Conservation (phyloP, 2,113 vertebrate genomes). For the Pelmatolapia mariae region DNA sequence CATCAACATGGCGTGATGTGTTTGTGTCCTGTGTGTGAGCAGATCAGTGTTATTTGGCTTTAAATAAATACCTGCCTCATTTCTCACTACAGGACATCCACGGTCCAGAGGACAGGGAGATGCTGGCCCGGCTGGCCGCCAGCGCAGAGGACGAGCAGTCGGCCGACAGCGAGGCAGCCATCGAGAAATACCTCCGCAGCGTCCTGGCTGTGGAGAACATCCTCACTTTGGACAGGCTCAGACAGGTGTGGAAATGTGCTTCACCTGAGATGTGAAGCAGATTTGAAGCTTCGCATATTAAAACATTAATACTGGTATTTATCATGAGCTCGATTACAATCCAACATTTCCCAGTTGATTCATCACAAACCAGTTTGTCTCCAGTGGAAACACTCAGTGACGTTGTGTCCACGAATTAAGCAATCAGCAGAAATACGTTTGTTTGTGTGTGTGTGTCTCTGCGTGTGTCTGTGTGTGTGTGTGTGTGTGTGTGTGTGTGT, state of each 20-base stretch:
- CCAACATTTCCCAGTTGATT: background rate
- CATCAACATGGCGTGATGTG: background rate
- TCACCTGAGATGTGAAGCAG: background rate
- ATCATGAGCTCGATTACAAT: background rate
- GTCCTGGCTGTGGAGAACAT: slow-evolving; percentile 94
- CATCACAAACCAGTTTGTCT: background rate
- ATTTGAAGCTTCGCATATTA: background rate
- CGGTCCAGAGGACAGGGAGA: slow-evolving; percentile 91
- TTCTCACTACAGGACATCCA: slow-evolving; percentile 82
- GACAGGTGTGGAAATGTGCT: slow-evolving; percentile 76
- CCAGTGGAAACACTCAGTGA: background rate
- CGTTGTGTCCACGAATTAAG: background rate
- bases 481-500: rapidly evolving
- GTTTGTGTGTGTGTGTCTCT: rapidly evolving
- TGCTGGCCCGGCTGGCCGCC: slow-evolving; percentile 87
- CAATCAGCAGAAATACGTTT: rapidly evolving
- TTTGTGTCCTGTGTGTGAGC: background rate
- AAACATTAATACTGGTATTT: background rate
- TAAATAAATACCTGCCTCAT: background rate
- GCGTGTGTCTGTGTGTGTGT: rapidly evolving
- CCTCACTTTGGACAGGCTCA: slow-evolving; percentile 86
- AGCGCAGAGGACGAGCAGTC: slow-evolving; percentile 80
- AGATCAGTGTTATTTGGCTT: background rate
- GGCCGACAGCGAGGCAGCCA: slow-evolving; percentile 85
- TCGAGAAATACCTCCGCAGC: slow-evolving; percentile 90